Percentiles rank a stretch among this genome's conserved stretches.
phyloP scores from a whole-genome alignment of 2,113 vertebrate genomes.

The Monopterus albus region DNA sequence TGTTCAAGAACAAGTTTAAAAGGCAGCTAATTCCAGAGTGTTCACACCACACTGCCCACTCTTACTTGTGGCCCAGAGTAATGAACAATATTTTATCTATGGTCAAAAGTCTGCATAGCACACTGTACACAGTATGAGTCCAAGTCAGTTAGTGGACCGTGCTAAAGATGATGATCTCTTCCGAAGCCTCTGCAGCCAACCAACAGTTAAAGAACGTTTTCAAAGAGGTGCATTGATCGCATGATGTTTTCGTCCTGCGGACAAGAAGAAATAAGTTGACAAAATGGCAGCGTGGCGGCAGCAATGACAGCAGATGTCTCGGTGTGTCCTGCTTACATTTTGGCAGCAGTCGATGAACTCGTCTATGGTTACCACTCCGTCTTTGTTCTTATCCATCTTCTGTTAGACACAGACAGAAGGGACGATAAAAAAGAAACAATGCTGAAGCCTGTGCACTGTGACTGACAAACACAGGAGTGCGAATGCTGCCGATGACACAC shows the following conservation, averaged over 20 bases:
- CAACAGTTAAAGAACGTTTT: slow-evolving; percentile 93
- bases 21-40: slow-evolving; percentile 64
- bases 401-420: slow-evolving; percentile 66
- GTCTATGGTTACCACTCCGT: slow-evolving; percentile 98
- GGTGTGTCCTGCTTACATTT: slow-evolving; percentile 86
- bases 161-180: slow-evolving; percentile 81
- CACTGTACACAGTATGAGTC: slow-evolving; percentile 72
- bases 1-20: slow-evolving; percentile 3
- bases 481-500: not conserved
- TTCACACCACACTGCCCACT: slow-evolving; percentile 37
- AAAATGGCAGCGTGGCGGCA: not conserved
- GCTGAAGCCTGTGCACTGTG: not conserved
- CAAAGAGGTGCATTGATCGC: slow-evolving; percentile 99
- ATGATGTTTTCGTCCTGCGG: slow-evolving; percentile 98
- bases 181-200: slow-evolving; percentile 53
- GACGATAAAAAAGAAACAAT: not conserved
- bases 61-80: slow-evolving; percentile 45
- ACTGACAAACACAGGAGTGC: rapidly evolving
- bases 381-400: slow-evolving; percentile 99
- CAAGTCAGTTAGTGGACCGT: slow-evolving; percentile 54
- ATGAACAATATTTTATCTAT: slow-evolving; percentile 57
- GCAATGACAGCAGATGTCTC: not conserved
- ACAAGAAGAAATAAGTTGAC: slow-evolving; percentile 44
- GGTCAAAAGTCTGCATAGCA: slow-evolving; percentile 72
- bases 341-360: slow-evolving; percentile 99